Evolutionary conservation across 2,888 invertebrate species (phyloP).

Genomic region (Campoplex nolae): DNA sequence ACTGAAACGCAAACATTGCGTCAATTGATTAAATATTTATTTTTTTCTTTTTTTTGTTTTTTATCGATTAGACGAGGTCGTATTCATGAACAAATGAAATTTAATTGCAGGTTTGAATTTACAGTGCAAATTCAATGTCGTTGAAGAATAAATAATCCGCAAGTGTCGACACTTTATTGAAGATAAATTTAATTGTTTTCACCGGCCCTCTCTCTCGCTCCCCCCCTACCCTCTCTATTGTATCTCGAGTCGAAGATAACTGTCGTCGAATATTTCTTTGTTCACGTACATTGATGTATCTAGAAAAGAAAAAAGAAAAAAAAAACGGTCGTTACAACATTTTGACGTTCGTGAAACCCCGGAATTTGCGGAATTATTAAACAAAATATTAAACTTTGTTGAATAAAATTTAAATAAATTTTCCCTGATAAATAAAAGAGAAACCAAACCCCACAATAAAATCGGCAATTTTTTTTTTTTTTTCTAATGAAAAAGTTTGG

Average conservation of each 20-base stretch:
- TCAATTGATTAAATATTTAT: background rate
- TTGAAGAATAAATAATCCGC: background rate
- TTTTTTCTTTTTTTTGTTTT: background rate
- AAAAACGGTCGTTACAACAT: background rate
- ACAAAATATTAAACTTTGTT: background rate
- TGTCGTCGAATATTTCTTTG: background rate
- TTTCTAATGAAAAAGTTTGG: background rate
- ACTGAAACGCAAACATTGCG: background rate
- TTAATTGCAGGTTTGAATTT: background rate
- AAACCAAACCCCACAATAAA: too few species aligned
- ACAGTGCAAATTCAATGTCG: background rate
- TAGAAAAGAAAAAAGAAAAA: background rate
- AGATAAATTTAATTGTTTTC: conserved; percentile 9
- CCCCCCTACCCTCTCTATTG: background rate
- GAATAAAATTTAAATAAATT: background rate
- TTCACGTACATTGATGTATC: background rate
- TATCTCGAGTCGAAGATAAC: conserved; percentile 3
- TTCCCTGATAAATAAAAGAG: too few species aligned
- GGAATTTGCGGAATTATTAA: background rate
- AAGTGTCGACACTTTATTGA: background rate
- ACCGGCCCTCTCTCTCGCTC: background rate
- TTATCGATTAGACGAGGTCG: background rate
- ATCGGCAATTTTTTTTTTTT: background rate
- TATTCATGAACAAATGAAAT: background rate
- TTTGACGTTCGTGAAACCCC: background rate